Evolutionary conservation across 2,113 vertebrate genomes (phyloP), one percentile per base, ranked within the genome.

Genomic region (Calyptomena viridis): DNA sequence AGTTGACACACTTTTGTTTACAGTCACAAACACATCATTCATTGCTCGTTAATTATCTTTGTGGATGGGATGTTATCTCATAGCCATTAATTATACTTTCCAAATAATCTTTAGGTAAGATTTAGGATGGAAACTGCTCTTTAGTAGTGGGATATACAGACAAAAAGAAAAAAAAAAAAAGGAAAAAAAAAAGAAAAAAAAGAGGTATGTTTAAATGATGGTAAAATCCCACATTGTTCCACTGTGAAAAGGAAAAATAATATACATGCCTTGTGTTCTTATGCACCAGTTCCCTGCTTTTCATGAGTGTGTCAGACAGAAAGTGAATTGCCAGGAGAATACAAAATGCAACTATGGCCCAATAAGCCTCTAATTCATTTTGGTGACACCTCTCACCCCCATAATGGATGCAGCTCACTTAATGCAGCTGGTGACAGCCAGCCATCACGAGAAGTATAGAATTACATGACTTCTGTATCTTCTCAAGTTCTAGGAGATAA

Each of bases 361-460:
- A 95, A 96, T 96, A 97, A 97, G 96, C 93, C 95, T 77, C 94
- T 97, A 93, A 97, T 95, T 94, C 83, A 78, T 79, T 68, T 89
- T 97, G 97, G 95, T 98, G 98, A 98, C 98, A 98, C 98, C 94
- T 96, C 94, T 96, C 97, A 96, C 98, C 97, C 97, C 76, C 12
- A 10, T 80, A 94, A 93, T 72, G 97, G 97, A 95, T 97, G 96
- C 97, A 97, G 94, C 89, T 76, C 90, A 84, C 96, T 95, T 97
- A 97, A 96, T 95, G 97, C 93, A 94, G 59, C 93, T 94, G 96
- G 89, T 97, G 98, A 98, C 98, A 98, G 97, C 94, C 79, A 71
- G 27, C 50, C 62, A 50, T 94, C 93, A 78, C 11, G n/a, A 93
- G 79, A 84, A 81, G 78, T 27, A 69, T 39, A 88, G 53, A 94